Evolutionary conservation across 2,113 vertebrate species (phyloP).

Genomic region (Chlorodrepanis virens): DNA sequence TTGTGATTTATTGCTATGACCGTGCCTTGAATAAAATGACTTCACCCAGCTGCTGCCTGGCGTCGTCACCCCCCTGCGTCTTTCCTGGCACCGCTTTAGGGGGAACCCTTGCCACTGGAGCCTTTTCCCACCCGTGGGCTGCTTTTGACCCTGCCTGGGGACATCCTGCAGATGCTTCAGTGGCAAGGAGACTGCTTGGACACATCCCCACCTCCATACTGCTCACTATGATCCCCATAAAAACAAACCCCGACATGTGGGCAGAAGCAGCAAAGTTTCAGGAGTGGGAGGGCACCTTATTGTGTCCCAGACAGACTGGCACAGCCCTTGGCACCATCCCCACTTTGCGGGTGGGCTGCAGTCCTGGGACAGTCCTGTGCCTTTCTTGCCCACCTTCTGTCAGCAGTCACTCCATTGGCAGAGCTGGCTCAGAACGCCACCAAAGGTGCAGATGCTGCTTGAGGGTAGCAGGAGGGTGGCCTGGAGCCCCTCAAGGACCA

Average conservation of each 20-base stretch:
- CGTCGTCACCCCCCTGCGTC: accelerated
- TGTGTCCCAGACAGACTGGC: neutral
- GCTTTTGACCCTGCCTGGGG: neutral
- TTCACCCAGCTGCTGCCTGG: constrained; percentile 45
- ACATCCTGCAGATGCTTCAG: neutral
- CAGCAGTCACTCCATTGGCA: accelerated
- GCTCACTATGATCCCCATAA: too few relatives aligned
- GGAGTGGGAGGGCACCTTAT: accelerated
- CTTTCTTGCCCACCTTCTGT: neutral
- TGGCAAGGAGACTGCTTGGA: neutral
- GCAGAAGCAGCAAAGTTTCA: neutral
- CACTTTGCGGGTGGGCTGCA: accelerated
- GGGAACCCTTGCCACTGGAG: accelerated
- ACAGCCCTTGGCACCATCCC: neutral
- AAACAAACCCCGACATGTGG: neutral
- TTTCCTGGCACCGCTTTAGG: neutral
- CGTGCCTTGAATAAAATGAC: constrained; percentile 79
- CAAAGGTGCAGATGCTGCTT: neutral
- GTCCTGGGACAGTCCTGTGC: accelerated
- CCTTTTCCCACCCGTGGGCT: neutral
- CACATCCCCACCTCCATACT: neutral
- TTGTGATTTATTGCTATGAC: constrained; percentile 74
- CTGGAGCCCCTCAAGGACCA: neutral
- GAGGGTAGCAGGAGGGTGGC: neutral
- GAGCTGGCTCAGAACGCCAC: neutral